Evolutionary conservation across 2,113 vertebrate genomes (phyloP), one percentile per base, ranked within the genome.

Genomic region (Acinonyx jubatus): DNA sequence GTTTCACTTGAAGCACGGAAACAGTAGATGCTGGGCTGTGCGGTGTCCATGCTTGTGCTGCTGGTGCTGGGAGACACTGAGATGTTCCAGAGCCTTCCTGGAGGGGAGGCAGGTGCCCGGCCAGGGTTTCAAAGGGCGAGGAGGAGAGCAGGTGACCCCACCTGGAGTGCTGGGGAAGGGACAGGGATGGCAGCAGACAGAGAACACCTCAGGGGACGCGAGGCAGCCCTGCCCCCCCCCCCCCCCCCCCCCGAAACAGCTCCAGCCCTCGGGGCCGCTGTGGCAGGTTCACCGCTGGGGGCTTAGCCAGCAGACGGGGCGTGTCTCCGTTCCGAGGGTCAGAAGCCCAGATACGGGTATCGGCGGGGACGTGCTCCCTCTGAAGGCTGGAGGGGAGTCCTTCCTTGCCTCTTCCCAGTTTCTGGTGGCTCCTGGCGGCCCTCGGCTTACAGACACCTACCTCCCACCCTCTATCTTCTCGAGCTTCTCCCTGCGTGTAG

Each of bases 401-500:
- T 16, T 50, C 12, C 29, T 29, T 10, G 8, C n/a, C 63, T 74
- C 63, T 13, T 48, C 23, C 31, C 45, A 0, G 21, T 33, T 45
- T 73, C 89, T 33, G 66, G 18, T 65, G 69, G 33, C 19, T 19
- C 11, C 55, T 0, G 8, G 68, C 23, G 7, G 8, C 33, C 29
- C 16, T 6, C 25, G 78, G 33, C 38, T 14, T 80, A 41, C 31
- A 36, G 61, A 10, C 1, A 0, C 9, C 3, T 4, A 15, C 11
- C 12, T 48, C 6, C 2, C 7, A 2, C 3, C 45, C 36, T 81
- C 23, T 0, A 0, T 81, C 45, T 25, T 66, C 80, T 0, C 4
- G 15, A n/a, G 15, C 2, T 14, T 29, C 36, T 52, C 14, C 21
- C 15, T 21, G n/a, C 4, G 1, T 0, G 1, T 7, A 15, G 45